These are phyloP conservation scores for Tachyglossus aculeatus DNA, from an alignment of 2,797 vertebrate species.

Conservation along the genomic window DNA sequence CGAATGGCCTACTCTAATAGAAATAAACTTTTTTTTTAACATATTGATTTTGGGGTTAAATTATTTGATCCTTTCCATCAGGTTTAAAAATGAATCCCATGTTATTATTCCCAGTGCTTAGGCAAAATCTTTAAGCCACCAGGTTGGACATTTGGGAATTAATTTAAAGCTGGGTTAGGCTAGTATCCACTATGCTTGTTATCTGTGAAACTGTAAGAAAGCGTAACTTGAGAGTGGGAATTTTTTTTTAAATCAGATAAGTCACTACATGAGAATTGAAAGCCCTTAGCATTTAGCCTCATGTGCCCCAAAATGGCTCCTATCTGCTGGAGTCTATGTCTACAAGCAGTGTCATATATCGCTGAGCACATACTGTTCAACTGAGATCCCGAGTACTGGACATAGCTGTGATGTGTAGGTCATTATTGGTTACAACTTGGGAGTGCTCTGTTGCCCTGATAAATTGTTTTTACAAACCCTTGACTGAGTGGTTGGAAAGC, in stretches of 20 bases:
- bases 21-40: too few relatives aligned
- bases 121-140: too few relatives aligned
- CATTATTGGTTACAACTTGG: not conserved
- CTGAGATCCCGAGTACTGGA: not conserved
- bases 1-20: too few relatives aligned
- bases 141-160: too few relatives aligned
- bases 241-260: not conserved
- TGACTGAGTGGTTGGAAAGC: not conserved
- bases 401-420: not conserved
- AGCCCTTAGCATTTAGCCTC: not conserved
- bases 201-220: not conserved
- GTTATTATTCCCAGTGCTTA: too few relatives aligned
- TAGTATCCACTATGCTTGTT: not conserved
- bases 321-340: fast-evolving
- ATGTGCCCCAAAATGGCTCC: too few relatives aligned
- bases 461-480: not conserved
- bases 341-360: not conserved
- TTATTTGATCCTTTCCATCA: too few relatives aligned
- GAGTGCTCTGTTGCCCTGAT: not conserved
- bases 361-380: not conserved
- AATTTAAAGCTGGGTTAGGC: too few relatives aligned
- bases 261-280: not conserved
- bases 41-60: too few relatives aligned
- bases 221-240: not conserved
- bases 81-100: too few relatives aligned